Base-by-base conservation (phyloP, 2,113 vertebrate species). In the Oryzias woworae region DNA sequence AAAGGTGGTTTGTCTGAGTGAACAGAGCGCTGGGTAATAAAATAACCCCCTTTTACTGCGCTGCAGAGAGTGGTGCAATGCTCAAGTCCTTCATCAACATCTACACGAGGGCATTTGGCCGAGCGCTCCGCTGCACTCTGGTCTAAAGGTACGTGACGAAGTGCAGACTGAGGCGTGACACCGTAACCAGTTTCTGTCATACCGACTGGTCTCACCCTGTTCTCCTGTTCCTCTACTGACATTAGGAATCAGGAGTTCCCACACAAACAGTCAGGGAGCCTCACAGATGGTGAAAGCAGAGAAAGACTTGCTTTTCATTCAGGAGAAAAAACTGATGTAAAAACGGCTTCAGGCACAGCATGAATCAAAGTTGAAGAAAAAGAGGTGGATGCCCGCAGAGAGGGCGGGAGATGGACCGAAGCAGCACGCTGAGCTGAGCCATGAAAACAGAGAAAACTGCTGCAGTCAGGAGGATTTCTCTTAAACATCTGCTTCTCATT, bases 401-500 rank as follows among this genome's bases (percentile, higher is more conserved):
- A 73, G 59, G 8, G 66, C 70, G 76, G 28, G 60, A 57, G 69
- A 51, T 42, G 69, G 71, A 86, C 53, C 1, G 62, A 79, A 69
- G 70, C 69, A 64, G 71, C 22, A 28, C 53, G 77, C 61, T 51
- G 72, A 81, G 80, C 78, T 69, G 26, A 69, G 68, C 71, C 77
- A 77, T 59, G 74, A 80, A 85, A 88, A 89, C 71, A 79, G 24
- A n/a, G 45, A 43, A 93, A 92, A 93, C 71, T 44, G 92, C 94
- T 92, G 91, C 88, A 93, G 87, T 92, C 88, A 87, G 90, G 91
- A 86, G 91, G 93, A 95, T 91, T 93, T 85, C 90, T 85, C 87
- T 77, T 86, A 46, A 91, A 93, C 94, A 95, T 96, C 95, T 96
- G 94, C 92, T 94, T 94, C 93, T 94, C 91, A 82, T 95, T 96